These are phyloP conservation scores for Chrysolina oricalcia DNA, from an alignment of 2,888 invertebrate genomes.

Conservation along the genomic window DNA sequence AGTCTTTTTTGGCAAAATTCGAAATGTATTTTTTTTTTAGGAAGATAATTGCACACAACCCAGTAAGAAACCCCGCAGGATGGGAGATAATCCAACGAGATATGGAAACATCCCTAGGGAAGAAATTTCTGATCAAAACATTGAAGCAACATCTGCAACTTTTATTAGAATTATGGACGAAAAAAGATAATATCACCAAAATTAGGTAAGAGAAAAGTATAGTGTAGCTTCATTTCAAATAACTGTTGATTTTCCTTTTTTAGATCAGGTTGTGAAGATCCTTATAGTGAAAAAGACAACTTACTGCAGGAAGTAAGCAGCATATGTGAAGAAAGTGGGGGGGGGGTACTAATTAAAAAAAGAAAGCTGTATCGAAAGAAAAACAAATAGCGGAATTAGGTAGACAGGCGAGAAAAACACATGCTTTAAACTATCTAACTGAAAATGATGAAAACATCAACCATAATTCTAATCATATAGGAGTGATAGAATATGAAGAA, in stretches of 20 bases:
- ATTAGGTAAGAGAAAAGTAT: constrained; percentile 26
- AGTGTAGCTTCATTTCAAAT: constrained; percentile 23
- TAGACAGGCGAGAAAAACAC: constrained; percentile 31
- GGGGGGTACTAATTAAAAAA: constrained; percentile 7
- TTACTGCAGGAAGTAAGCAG: constrained; percentile 32
- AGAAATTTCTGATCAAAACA: constrained; percentile 21
- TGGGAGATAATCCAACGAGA: constrained; percentile 27
- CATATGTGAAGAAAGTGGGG: constrained; percentile 29
- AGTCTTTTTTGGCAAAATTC: too few relatives aligned
- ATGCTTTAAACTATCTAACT: constrained; percentile 7
- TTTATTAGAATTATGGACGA: constrained; percentile 25
- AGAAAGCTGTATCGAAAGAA: neutral
- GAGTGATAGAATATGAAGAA: neutral
- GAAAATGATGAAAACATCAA: constrained; percentile 28
- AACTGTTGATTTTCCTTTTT: constrained; percentile 19
- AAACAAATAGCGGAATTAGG: constrained; percentile 32
- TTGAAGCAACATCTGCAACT: constrained; percentile 32
- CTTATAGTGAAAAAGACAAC: constrained; percentile 30
- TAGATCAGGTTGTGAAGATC: constrained; percentile 32
- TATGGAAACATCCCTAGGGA: constrained; percentile 22
- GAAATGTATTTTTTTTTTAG: neutral
- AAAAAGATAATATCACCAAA: constrained; percentile 21
- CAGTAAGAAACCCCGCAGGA: constrained; percentile 27
- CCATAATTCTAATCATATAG: neutral
- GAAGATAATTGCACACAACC: constrained; percentile 27